Evolutionary conservation across 2,888 invertebrate genomes (phyloP).

Genomic region (Peribatodes rhomboidaria): DNA sequence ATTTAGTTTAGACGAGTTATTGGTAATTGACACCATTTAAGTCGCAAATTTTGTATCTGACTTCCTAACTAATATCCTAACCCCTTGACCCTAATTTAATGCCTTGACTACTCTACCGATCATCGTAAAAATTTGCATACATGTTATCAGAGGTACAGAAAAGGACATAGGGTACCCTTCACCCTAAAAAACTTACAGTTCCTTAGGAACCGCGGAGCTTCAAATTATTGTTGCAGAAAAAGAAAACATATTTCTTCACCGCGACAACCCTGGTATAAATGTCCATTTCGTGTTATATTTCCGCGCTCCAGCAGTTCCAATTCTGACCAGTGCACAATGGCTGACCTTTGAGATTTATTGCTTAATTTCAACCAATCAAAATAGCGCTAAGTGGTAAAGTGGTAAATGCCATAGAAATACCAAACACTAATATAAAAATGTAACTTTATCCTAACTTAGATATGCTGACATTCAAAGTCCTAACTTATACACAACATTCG

Average conservation of each 20-base stretch:
- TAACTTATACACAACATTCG: neutral
- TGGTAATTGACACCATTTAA: no score
- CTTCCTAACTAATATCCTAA: no score
- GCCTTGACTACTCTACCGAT: no score
- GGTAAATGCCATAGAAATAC: slow-evolving; percentile 29
- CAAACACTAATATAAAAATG: slow-evolving; percentile 4
- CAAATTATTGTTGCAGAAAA: no score
- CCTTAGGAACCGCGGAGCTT: no score
- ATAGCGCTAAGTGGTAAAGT: slow-evolving; percentile 21
- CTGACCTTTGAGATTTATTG: slow-evolving; percentile 53
- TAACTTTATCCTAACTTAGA: neutral
- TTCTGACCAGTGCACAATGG: slow-evolving; percentile 47
- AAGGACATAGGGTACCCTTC: no score
- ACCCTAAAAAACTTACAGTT: no score
- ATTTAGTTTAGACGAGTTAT: no score
- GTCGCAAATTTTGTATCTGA: no score
- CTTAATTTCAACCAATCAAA: slow-evolving; percentile 46
- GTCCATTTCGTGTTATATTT: slow-evolving; percentile 41
- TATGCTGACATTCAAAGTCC: neutral
- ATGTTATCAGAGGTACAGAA: no score
- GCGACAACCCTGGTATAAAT: slow-evolving; percentile 31
- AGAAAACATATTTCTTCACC: neutral
- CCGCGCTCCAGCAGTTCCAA: slow-evolving; percentile 43
- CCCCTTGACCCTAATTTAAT: no score
- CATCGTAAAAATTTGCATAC: no score